Evolutionary conservation across 1,140 invertebrate species (phyloP).

Genomic region (Drosophila mayri): DNA sequence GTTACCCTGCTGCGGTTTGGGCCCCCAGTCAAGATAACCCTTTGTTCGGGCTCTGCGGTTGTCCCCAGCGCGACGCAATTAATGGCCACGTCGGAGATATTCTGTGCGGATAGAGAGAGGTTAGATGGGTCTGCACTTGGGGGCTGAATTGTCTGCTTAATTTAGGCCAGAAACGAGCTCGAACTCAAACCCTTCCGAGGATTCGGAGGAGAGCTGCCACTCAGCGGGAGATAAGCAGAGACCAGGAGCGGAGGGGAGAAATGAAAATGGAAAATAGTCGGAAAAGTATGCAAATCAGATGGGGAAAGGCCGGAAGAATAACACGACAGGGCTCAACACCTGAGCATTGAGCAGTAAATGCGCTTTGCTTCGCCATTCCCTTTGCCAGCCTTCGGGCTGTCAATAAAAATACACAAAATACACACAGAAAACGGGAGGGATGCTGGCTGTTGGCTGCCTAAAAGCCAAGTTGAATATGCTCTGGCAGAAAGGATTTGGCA

Average conservation of each 20-base stretch:
- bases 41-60: conserved; percentile 70
- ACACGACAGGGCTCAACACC: conserved; percentile 72
- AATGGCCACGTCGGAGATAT: conserved; percentile 40
- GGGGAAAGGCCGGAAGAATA: conserved; percentile 44
- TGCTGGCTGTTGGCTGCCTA: conserved; percentile 35
- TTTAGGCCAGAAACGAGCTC: conserved; percentile 35
- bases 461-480: conserved; percentile 76
- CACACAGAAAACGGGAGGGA: conserved; percentile 10
- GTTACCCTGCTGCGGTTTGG: conserved; percentile 13
- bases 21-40: conserved; percentile 31
- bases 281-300: conserved; percentile 77
- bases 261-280: conserved; percentile 67
- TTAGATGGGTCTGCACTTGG: conserved; percentile 40
- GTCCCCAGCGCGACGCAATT: conserved; percentile 59
- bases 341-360: conserved; percentile 69
- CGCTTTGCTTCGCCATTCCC: conserved; percentile 58
- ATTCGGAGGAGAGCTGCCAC: conserved; percentile 41
- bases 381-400: conserved; percentile 47
- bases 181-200: conserved; percentile 41
- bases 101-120: conserved; percentile 18
- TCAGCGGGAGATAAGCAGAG: conserved; percentile 62
- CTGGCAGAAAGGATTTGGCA: conserved; percentile 73
- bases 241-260: not conserved
- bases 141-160: conserved; percentile 56
- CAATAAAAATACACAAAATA: conserved; percentile 57